Base-by-base conservation (phyloP, 2,888 invertebrate species). In the Aphidius colemani region DNA sequence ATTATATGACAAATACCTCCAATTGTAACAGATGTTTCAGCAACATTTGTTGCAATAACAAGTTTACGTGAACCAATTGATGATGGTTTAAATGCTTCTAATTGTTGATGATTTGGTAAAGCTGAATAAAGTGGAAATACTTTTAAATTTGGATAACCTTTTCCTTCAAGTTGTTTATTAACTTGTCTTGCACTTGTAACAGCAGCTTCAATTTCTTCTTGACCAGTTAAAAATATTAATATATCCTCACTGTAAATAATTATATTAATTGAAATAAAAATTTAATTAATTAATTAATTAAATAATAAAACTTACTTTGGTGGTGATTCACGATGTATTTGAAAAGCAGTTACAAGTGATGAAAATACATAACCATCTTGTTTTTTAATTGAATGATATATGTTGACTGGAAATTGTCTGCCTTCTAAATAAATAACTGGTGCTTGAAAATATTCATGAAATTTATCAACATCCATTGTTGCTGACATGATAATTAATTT, bases 1-100 rank as follows among this genome's bases (percentile, higher is more conserved):
- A 98, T 90, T 8, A 98, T 95, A 84, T 89, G 93, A 74, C 92
- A 91, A 70, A 98, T 92, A 60, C 94, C 90, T 63, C 92, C 92
- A 72, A 99, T 98, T 0, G 98, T 99, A 41, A 99, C 89, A 3
- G 98, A 98, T 0, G 98, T 96, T 85, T 99, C 99, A 0, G 99
- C 98, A 69, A 99, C 94, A 82, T 99, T 99, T 43, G 99, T 99
- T 7, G 97, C 91, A 57, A 99, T 85, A 41, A 99, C 90, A 39
- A 98, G 89, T 85, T 98, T 99, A 61, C 98, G 86, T 13, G 88
- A 88, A 65, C 90, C 91, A 5, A 86, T 83, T 3, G 92, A 89
- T 1, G 90, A 86, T 0, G 88, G 86, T 66, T 88, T 86, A 85
- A 97, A 97, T 18, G 94, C 95, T 77, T 91, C 90, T 76, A 96